Base-by-base conservation (phyloP, 1,140 invertebrate species). In the Helicorthomorpha holstii region DNA sequence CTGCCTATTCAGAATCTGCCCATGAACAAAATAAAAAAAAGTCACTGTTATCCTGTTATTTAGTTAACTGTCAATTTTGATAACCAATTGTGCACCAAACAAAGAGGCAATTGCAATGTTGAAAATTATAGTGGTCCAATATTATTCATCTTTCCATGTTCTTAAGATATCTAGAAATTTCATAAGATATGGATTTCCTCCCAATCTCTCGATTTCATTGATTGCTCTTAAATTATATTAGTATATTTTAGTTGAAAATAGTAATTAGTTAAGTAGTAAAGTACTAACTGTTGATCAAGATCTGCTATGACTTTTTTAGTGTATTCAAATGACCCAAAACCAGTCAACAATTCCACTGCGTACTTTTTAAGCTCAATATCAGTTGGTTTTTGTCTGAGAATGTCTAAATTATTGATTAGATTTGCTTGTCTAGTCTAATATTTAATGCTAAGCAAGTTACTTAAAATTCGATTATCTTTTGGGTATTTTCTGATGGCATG, bases 281-380 rank as follows among this genome's bases (percentile, higher is more conserved):
- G 47, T 21, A 49, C 61, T 57, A 63, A 71, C 69, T 64, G 56
- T 49, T 64, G 45, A 63, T 93, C 85, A 10, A 95, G 69, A 34
- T 79, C 67, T 49, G 75, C 65, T 12, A 96, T 67, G 12, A 77
- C 79, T 50, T 80, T 67, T 56, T 79, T 70, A 0, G 90, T 94
- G 64, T 95, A 90, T 52, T 78, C 73, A 69, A 96, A 92, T 52
- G 88, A 91, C 34, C 91, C 92, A 58, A 80, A 80, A 61, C 82
- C 81, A 58, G 91, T 83, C 56, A 97, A 63, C 48, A 91, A 69
- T 22, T 77, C 77, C 43, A 97, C 82, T 63, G 90, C 95, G 68
- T 94, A 92, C 52, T 81, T 79, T 70, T 97, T 97, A 27, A 97
- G 82, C 66, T 94, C 87, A 53, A 83, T 72, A 63, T 94, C 84